Evolutionary conservation across 2,797 vertebrate species (phyloP).

Genomic region (Gila robusta): DNA sequence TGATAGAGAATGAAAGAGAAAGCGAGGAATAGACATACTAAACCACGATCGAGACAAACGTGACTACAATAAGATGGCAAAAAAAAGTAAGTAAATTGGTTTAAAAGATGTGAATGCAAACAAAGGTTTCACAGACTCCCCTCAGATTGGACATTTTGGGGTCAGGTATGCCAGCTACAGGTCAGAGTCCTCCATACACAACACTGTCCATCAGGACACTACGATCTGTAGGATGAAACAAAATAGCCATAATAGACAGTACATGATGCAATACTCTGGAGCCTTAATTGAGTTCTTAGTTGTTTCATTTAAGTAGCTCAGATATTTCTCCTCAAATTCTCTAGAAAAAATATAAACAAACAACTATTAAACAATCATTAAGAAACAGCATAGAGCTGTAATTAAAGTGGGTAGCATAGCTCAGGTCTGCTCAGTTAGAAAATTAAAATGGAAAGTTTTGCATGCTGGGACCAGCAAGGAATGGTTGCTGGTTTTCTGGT

Average conservation of each 20-base stretch:
- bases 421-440: background rate
- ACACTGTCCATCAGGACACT: background rate
- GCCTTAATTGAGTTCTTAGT: background rate
- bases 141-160: slow-evolving; percentile 33
- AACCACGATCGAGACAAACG: background rate
- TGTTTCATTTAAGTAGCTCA: background rate
- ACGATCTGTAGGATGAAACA: slow-evolving; percentile 8
- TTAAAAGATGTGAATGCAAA: slow-evolving; percentile 54
- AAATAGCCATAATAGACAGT: background rate
- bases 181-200: slow-evolving; percentile 55
- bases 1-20: slow-evolving; percentile 16
- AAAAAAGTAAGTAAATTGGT: background rate
- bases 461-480: too few relatives aligned
- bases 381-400: background rate
- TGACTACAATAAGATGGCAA: slow-evolving; percentile 11
- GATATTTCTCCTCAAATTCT: background rate
- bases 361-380: background rate
- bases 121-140: slow-evolving; percentile 40
- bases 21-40: slow-evolving; percentile 16
- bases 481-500: too few relatives aligned
- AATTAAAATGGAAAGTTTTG: background rate
- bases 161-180: slow-evolving; percentile 53
- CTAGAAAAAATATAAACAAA: background rate
- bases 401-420: background rate
- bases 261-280: background rate